Percentiles rank a stretch among this genome's conserved stretches.
Conservation (phyloP, 2,797 vertebrate genomes). For the Gobio occitaniae region DNA sequence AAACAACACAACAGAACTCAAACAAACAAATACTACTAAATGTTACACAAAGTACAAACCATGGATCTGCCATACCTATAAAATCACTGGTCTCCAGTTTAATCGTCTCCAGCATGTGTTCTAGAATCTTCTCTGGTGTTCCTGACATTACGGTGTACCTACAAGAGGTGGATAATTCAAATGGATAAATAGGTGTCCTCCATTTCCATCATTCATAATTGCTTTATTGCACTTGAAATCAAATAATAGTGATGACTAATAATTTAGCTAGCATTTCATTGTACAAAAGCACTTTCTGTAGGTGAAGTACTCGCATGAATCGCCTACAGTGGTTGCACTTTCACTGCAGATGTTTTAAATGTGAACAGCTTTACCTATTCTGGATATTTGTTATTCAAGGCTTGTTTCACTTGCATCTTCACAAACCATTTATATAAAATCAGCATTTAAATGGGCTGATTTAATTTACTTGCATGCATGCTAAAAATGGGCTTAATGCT, state of each 20-base stretch:
- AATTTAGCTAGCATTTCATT: conserved; percentile 26
- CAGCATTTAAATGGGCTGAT: not conserved
- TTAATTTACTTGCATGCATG: not conserved
- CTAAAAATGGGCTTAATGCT: not conserved
- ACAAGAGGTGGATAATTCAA: conserved; percentile 13
- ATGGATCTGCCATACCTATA: conserved; percentile 73
- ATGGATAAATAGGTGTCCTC: not conserved
- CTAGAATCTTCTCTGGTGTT: conserved; percentile 95
- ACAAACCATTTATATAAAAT: too few species aligned
- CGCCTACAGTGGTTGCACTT: conserved; percentile 30
- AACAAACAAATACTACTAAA: not conserved
- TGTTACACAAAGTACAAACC: not conserved
- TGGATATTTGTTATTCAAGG: not conserved
- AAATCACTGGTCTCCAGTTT: conserved; percentile 86
- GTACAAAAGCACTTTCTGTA: conserved; percentile 8
- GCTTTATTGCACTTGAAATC: conserved; percentile 52
- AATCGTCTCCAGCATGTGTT: conserved; percentile 91
- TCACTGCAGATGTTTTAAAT: conserved; percentile 33
- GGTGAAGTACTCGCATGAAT: conserved; percentile 53
- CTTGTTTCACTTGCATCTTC: not conserved
- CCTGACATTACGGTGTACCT: conserved; percentile 96
- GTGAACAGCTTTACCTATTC: not conserved
- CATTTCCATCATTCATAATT: conserved; percentile 26
- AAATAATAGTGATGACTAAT: conserved; percentile 52
- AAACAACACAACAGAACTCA: not conserved